Base-by-base conservation (phyloP, 2,797 vertebrate genomes). In the Spheniscus humboldti region DNA sequence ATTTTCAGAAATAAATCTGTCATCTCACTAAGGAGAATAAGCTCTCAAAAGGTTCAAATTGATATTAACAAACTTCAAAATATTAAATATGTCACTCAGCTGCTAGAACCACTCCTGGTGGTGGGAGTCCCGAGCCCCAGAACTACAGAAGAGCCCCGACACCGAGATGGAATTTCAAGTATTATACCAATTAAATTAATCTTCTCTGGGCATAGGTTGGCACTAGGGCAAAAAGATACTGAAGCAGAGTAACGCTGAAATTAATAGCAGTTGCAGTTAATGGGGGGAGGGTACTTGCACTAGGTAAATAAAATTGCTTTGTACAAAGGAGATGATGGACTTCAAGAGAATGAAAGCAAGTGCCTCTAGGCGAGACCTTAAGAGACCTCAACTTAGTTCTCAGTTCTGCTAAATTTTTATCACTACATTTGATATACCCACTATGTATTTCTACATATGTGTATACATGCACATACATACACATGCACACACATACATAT, bases 401-500 rank as follows among this genome's bases (percentile, higher is more conserved):
- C 33, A 37, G 11, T 52, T 78, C 27, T 60, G 25, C 5, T 68
- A 66, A 28, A 15, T 73, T 75, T 86, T 37, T 81, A 10, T 31
- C 30, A 9, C 25, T 60, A 25, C 4, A 45, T 24, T 25, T 83
- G 41, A 69, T 19, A 39, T 25, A 72, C 3, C 5, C 11, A 35
- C 23, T 28, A 19, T 30, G 4, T 67, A 68, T 85, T 91, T 78
- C 6, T 60, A 22, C 10, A 16, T 53, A 27, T 23, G 4, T 6
- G 2, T n/a, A 55, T 18, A 56, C 24, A 67, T 19, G 45, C n/a
- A 53, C 27, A 22, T 3, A 52, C 14, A 15, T 0, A 1, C 10
- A 17, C 14, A 55, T 6, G 4, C 7, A 31, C 20, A 41, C 4
- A 25, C 9, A 33, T 5, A 37, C 7, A 35, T 6, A 27, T 6